These are phyloP conservation scores for Pheosia gnoma DNA, from an alignment of 2,888 invertebrate species.

Conservation along the genomic window DNA sequence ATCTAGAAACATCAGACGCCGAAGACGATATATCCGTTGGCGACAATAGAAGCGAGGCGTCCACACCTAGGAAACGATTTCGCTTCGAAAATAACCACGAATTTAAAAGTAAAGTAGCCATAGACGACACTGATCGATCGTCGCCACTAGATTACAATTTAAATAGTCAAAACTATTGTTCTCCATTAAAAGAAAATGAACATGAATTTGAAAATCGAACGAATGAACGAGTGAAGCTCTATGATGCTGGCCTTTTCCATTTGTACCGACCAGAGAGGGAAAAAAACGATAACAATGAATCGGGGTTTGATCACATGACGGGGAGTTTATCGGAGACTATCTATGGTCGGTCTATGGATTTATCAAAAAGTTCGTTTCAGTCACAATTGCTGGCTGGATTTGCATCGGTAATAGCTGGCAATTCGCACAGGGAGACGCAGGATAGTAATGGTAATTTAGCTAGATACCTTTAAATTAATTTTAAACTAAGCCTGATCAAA, in stretches of 20 bases:
- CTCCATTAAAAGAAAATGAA: slow-evolving; percentile 73
- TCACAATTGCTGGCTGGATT: slow-evolving; percentile 75
- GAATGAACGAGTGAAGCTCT: slow-evolving; percentile 67
- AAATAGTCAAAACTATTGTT: slow-evolving; percentile 61
- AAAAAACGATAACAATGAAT: slow-evolving; percentile 47
- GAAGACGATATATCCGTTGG: slow-evolving; percentile 78
- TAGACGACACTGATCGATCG: slow-evolving; percentile 54
- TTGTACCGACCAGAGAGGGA: slow-evolving; percentile 68
- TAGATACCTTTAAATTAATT: background rate
- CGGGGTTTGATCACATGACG: slow-evolving; percentile 56
- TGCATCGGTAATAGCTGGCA: slow-evolving; percentile 74
- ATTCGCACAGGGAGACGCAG: slow-evolving; percentile 65
- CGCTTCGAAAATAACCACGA: slow-evolving; percentile 44
- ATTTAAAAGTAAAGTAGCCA: slow-evolving; percentile 51
- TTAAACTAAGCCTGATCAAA: no score
- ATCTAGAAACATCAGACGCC: slow-evolving; percentile 62
- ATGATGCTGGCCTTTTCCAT: slow-evolving; percentile 72
- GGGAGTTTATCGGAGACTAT: slow-evolving; percentile 65
- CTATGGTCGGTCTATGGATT: slow-evolving; percentile 74
- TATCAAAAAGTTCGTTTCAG: slow-evolving; percentile 73
- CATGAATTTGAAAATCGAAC: slow-evolving; percentile 60
- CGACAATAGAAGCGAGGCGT: slow-evolving; percentile 74
- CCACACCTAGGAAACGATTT: slow-evolving; percentile 58
- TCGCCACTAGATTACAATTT: slow-evolving; percentile 62
- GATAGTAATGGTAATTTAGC: slow-evolving; percentile 60